A percentile compares a stretch with the other conserved stretches of the same genome.
phyloP scores from a whole-genome alignment of 1,140 invertebrate species.

The Drosophila yakuba region DNA sequence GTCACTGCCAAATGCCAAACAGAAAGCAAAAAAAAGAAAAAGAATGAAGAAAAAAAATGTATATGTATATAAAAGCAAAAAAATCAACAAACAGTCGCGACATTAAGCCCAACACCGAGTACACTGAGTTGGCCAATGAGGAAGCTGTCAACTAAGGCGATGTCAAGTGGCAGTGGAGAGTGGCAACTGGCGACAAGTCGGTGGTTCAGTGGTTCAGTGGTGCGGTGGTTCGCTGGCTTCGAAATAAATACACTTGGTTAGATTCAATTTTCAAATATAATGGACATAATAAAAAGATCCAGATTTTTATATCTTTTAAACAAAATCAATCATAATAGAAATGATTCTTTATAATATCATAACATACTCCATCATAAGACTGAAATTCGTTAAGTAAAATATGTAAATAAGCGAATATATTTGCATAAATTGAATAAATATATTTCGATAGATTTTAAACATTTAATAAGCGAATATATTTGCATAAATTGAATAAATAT shows the following conservation, averaged over 20 bases:
- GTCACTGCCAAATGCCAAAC: conserved; percentile 7
- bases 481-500: too few species aligned
- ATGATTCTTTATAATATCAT: not conserved
- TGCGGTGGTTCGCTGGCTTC: not conserved
- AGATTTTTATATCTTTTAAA: not conserved
- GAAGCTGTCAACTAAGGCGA: conserved; percentile 23
- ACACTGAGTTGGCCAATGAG: conserved; percentile 18
- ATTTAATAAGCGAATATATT: too few species aligned
- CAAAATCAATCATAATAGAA: too few species aligned
- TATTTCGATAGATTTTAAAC: too few species aligned
- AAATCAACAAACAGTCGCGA: conserved; percentile 38
- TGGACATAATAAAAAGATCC: not conserved
- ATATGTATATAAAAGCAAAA: not conserved
- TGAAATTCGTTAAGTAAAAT: too few species aligned
- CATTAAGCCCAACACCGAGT: conserved; percentile 48
- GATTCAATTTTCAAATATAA: not conserved
- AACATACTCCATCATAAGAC: too few species aligned
- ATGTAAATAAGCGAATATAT: too few species aligned
- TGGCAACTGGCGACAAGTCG: conserved; percentile 2
- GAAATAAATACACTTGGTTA: not conserved
- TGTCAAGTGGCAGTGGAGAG: conserved; percentile 11
- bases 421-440: too few species aligned
- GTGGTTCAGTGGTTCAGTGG: not conserved
- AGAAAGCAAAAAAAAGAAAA: not conserved
- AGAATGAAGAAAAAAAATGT: conserved; percentile 4